Evolutionary conservation across 1,140 invertebrate genomes (phyloP), one percentile per base, ranked within the genome.

Genomic region (Magallana ariakensis): DNA sequence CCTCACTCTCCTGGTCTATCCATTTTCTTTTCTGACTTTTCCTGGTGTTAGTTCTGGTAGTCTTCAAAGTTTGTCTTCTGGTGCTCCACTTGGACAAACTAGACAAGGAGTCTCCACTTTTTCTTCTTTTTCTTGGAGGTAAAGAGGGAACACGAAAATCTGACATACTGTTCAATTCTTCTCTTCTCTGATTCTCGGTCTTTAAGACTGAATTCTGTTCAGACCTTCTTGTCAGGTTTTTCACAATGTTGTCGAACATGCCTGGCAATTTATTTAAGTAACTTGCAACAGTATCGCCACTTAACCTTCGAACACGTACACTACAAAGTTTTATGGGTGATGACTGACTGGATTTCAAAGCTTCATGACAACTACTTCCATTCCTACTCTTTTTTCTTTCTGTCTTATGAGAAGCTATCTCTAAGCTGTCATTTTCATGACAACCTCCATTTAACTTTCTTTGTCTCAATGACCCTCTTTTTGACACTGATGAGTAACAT

Each of bases 21-120:
- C 66, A 75, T 75, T 75, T 75, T 26, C 22, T 22, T 26, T 75
- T 75, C 4, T 2, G 66, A 13, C 22, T 13, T 75, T 75, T 75
- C 11, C 66, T 9, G 22, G 22, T 33, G 66, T 75, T 75, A 13
- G 66, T 19, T 75, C 33, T 75, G 9, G 22, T 19, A 26, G 22
- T 26, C 66, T 75, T 75, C 22, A 75, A 26, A 26, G 66, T 19
- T 22, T 75, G 66, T 22, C 66, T 75, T 26, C 22, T 75, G 7
- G 66, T 75, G 22, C 66, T 75, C 66, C 66, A 75, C 33, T 75
- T 75, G 7, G 66, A 75, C 66, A 75, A 75, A 26, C 66, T 75
- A 22, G 66, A 75, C 22, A 75, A 26, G 19, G 66, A 26, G 33
- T 75, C 66, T 75, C 66, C 66, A 75, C 66, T 75, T 75, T 13